A percentile compares a stretch with the other conserved stretches of the same genome.
Conservation (phyloP, 1,140 invertebrate species). For the Eurosta solidaginis region DNA sequence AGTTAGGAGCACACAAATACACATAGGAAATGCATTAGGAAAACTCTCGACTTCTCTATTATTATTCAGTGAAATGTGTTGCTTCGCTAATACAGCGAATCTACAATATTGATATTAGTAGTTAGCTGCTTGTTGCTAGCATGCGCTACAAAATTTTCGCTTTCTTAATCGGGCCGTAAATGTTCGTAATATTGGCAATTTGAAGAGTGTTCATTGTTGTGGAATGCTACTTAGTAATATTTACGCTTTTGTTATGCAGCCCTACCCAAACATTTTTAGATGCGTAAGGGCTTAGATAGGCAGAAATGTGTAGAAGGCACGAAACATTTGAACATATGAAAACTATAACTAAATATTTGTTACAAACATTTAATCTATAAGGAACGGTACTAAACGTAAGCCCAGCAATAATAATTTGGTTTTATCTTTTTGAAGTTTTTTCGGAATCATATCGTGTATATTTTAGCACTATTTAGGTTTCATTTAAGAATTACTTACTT, state of each 20-base stretch:
- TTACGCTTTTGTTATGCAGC: slow-evolving; percentile 38
- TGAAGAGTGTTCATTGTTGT: slow-evolving; percentile 35
- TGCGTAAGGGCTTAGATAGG: neutral
- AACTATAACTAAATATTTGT: too few relatives aligned
- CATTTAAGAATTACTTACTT: too few relatives aligned
- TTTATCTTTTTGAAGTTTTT: too few relatives aligned
- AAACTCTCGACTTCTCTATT: neutral
- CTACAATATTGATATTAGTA: neutral
- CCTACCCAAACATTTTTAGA: neutral
- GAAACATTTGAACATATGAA: too few relatives aligned
- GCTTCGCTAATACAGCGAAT: neutral
- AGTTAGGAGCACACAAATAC: neutral
- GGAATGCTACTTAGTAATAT: slow-evolving; percentile 53
- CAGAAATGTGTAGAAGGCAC: too few relatives aligned
- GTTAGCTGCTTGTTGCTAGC: neutral
- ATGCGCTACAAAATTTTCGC: neutral
- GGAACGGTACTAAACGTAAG: too few relatives aligned
- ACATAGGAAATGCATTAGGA: neutral
- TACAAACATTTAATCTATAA: too few relatives aligned
- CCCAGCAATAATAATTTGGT: too few relatives aligned
- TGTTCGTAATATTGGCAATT: neutral
- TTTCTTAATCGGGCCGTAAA: neutral
- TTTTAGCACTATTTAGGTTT: too few relatives aligned
- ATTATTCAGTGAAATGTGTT: neutral
- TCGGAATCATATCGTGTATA: too few relatives aligned